Evolutionary conservation across 2,888 invertebrate species (phyloP).

Genomic region (Melitaea athalia): DNA sequence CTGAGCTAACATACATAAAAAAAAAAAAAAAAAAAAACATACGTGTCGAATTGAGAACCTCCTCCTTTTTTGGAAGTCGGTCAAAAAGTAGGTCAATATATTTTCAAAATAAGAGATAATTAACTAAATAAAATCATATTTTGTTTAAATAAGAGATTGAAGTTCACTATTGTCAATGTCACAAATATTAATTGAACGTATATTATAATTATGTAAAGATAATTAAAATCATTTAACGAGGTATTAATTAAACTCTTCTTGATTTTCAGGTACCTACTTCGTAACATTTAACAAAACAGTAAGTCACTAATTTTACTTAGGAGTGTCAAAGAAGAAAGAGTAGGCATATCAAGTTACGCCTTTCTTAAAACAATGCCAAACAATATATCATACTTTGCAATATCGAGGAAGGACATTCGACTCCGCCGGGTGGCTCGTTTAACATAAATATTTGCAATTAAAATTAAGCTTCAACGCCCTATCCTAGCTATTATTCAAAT

Average conservation of each 20-base stretch:
- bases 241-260: constrained; percentile 7
- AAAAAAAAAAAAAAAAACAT: too few relatives aligned
- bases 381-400: constrained; percentile 74
- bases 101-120: too few relatives aligned
- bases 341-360: constrained; percentile 25
- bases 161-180: neutral
- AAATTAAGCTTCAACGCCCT: constrained; percentile 77
- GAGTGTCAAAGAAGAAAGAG: constrained; percentile 14
- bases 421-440: constrained; percentile 63
- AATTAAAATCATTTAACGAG: neutral
- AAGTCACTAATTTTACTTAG: constrained; percentile 14
- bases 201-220: neutral
- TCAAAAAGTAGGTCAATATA: too few relatives aligned
- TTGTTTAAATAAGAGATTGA: too few relatives aligned
- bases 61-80: too few relatives aligned
- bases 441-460: constrained; percentile 83
- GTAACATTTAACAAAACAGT: constrained; percentile 5
- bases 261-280: constrained; percentile 37
- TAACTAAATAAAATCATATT: too few relatives aligned
- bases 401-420: constrained; percentile 49
- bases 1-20: too few relatives aligned
- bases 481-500: constrained; percentile 81
- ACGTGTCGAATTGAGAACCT: too few relatives aligned
- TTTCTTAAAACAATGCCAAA: constrained; percentile 48
- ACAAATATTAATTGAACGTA: neutral